Conservation (phyloP, 2,888 invertebrate genomes). For the Drosophila aldrichi region DNA sequence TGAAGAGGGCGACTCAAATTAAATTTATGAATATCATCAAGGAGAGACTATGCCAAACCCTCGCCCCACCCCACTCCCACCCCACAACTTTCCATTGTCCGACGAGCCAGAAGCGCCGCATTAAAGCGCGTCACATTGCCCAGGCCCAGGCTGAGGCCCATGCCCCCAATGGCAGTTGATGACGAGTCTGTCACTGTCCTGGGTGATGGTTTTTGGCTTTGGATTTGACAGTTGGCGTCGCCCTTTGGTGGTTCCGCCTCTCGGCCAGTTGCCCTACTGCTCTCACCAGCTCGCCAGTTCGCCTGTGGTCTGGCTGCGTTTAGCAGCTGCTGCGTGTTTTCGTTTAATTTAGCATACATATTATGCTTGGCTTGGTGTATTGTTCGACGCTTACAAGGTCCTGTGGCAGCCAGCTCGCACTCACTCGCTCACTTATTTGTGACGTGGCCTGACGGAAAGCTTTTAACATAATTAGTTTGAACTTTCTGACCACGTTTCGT, state of each 20-base stretch:
- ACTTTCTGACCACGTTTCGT: conserved; percentile 84
- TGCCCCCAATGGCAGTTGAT: conserved; percentile 32
- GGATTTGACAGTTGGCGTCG: conserved; percentile 55
- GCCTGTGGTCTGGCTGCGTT: conserved; percentile 34
- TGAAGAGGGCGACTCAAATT: conserved; percentile 38
- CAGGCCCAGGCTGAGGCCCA: background rate
- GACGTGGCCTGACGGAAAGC: conserved; percentile 73
- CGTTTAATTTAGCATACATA: conserved; percentile 67
- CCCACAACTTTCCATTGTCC: background rate
- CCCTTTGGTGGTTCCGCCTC: conserved; percentile 30
- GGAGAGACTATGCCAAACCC: conserved; percentile 1
- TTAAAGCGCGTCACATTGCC: conserved; percentile 52
- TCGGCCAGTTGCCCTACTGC: conserved; percentile 7
- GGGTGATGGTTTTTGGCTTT: conserved; percentile 29
- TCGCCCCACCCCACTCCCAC: too few species aligned
- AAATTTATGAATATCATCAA: conserved; percentile 67
- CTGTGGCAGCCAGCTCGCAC: conserved; percentile 25
- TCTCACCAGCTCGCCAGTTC: conserved; percentile 5
- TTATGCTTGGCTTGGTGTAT: conserved; percentile 62
- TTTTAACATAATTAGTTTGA: conserved; percentile 85
- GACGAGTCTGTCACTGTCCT: conserved; percentile 32
- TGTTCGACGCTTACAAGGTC: conserved; percentile 42
- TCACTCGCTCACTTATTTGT: conserved; percentile 60
- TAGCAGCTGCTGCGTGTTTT: conserved; percentile 58
- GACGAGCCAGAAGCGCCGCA: conserved; percentile 36